Conservation (phyloP, 92 coral and sea anemone species). For the Virgularia gustaviana region DNA sequence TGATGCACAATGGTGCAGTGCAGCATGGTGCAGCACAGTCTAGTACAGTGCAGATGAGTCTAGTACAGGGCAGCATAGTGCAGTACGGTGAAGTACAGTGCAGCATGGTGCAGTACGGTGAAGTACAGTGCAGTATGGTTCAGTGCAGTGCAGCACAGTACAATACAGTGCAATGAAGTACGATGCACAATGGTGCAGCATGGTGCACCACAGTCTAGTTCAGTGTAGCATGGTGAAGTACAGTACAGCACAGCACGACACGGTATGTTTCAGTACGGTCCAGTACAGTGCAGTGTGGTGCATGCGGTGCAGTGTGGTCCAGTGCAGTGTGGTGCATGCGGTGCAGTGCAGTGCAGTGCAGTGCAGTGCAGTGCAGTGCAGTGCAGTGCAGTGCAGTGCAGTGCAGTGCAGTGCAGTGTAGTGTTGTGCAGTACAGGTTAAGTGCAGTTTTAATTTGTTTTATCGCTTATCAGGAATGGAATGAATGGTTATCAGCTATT, state of each 20-base stretch:
- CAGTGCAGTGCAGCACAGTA: neutral
- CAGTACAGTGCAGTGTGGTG: neutral
- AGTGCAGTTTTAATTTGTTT: too few species aligned
- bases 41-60: constrained; percentile 1
- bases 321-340: neutral
- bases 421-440: constrained; percentile 2
- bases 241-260: neutral
- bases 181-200: neutral
- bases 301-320: neutral
- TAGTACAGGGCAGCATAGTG: constrained; percentile 1
- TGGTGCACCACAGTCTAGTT: neutral
- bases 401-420: constrained; percentile 8
- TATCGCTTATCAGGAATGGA: too few species aligned
- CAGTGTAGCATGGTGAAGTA: neutral
- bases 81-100: constrained; percentile 16
- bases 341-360: constrained; percentile 8
- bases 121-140: constrained; percentile 5
- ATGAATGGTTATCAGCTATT: too few species aligned
- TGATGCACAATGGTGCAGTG: neutral
- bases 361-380: constrained; percentile 3
- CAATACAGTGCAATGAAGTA: constrained; percentile 5
- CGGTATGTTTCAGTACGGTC: neutral
- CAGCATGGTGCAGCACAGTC: constrained; percentile 1
- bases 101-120: constrained; percentile 5
- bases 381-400: constrained; percentile 9